Evolutionary conservation across 2,113 vertebrate species (phyloP).

Genomic region (Spea bombifrons): DNA sequence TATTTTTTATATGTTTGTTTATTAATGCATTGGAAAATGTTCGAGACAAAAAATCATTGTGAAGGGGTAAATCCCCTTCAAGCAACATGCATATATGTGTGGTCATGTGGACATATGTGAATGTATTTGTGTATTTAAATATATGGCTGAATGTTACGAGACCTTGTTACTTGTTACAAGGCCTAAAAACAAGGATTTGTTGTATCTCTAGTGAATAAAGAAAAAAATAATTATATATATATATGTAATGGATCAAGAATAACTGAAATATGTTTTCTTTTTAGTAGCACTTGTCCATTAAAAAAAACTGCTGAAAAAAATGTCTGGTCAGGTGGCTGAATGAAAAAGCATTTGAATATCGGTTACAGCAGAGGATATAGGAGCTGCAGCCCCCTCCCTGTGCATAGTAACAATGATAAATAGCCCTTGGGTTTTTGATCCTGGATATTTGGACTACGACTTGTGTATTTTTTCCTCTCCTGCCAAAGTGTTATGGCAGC

Average conservation of each 20-base stretch:
- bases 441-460: slow-evolving; percentile 24
- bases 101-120: too few relatives aligned
- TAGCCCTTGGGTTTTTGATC: slow-evolving; percentile 13
- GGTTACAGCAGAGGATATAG: not conserved
- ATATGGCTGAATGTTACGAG: not conserved
- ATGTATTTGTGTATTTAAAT: too few relatives aligned
- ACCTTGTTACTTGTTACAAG: not conserved
- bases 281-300: not conserved
- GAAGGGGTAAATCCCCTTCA: too few relatives aligned
- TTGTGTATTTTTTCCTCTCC: slow-evolving; percentile 33
- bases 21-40: too few relatives aligned
- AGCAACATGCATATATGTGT: too few relatives aligned
- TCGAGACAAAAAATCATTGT: too few relatives aligned
- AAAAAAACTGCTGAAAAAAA: not conserved
- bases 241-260: not conserved
- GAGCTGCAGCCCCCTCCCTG: not conserved
- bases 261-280: not conserved
- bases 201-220: not conserved
- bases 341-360: not conserved
- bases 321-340: not conserved
- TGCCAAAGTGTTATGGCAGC: slow-evolving; percentile 42
- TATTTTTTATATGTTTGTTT: too few relatives aligned
- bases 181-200: not conserved
- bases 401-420: slow-evolving; percentile 24
- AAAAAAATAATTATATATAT: not conserved